Evolutionary conservation across 2,888 invertebrate species (phyloP), one percentile per base, ranked within the genome.

Genomic region (Drosophila ustulata): DNA sequence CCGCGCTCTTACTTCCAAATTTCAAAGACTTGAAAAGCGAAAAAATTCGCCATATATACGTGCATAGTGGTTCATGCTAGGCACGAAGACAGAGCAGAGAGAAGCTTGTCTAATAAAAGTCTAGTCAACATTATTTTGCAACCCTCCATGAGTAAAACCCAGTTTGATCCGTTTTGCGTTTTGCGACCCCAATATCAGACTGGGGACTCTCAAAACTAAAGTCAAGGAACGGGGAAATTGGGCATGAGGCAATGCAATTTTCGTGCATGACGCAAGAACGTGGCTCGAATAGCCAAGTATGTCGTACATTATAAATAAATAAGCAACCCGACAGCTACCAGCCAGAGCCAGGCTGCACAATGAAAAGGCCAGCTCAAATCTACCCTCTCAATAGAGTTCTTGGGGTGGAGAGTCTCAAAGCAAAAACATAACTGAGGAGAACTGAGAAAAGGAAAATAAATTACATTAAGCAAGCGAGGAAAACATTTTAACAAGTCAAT

Each of bases 81-180:
- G 39, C 47, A 41, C 32, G 43, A 69, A 41, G 28, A 49, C 41
- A 62, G 50, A 53, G 63, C 63, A 70, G 45, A 65, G 70, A 57
- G 71, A 71, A 78, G 78, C 84, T 83, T 82, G 90, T 90, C 89
- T 89, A 88, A 89, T 89, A 89, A 88, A 85, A 89, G 89, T 89
- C 89, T 89, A 87, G 90, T 86, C 89, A 69, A 80, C 74, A 89
- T 88, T 86, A 88, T 89, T 85, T 82, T 78, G 72, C 78, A 82
- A 88, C 83, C 83, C 89, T 83, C 83, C 52, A 67, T 87, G 87
- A 83, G 88, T 88, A 86, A 83, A 82, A 88, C 83, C 82, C 78
- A 84, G 89, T 86, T 84, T 84, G 89, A 84, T 84, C 89, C 83
- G 68, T 84, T 75, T 70, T 73, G 71, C 73, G 67, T 18, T 18